Conservation (phyloP, 2,797 vertebrate species). For the Poeciliopsis infans region DNA sequence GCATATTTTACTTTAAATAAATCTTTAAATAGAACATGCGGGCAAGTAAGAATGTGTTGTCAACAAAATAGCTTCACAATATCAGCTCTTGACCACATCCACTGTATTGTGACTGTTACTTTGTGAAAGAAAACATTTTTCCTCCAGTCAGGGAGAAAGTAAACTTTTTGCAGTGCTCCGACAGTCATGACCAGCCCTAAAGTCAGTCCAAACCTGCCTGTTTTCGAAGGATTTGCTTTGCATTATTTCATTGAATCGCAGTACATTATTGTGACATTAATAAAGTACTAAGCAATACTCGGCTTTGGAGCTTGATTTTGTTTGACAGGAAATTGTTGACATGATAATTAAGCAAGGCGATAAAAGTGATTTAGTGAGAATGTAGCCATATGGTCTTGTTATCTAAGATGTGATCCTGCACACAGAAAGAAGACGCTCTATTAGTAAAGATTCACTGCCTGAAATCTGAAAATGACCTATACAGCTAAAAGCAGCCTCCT, state of each 20-base stretch:
- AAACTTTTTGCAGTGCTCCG: neutral
- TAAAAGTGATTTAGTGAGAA: constrained; percentile 35
- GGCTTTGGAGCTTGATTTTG: constrained; percentile 43
- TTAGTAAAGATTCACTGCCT: constrained; percentile 23
- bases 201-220: constrained; percentile 6
- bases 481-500: constrained; percentile 49
- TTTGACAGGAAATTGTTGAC: constrained; percentile 41
- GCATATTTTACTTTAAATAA: constrained; percentile 11
- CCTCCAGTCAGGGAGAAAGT: constrained; percentile 24
- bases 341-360: constrained; percentile 51
- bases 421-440: neutral
- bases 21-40: neutral
- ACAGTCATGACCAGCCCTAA: neutral
- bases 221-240: constrained; percentile 38
- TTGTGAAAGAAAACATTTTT: constrained; percentile 18
- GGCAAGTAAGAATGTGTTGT: neutral
- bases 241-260: constrained; percentile 48
- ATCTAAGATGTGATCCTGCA: constrained; percentile 13
- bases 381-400: constrained; percentile 8
- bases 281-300: constrained; percentile 35
- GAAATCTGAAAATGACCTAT: constrained; percentile 41
- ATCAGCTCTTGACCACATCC: neutral
- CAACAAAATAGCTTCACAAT: neutral
- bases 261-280: constrained; percentile 48
- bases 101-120: neutral